A percentile compares a stretch with the other conserved stretches of the same genome.
Conservation (phyloP, 2,797 vertebrate species). For the Avahi laniger region DNA sequence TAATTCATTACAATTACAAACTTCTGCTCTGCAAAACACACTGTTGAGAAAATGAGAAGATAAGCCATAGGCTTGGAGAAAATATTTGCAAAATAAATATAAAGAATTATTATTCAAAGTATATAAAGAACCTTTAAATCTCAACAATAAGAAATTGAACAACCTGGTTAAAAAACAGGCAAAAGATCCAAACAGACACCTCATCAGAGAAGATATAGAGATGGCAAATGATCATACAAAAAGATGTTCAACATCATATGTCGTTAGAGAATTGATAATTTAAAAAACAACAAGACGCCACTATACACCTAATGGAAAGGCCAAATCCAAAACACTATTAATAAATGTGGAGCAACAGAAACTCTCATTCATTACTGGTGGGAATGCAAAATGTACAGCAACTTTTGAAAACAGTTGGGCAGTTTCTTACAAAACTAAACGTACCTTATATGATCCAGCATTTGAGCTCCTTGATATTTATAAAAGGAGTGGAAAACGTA, state of each 20-base stretch:
- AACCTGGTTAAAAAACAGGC: not conserved
- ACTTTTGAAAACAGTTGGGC: not conserved
- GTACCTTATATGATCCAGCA: not conserved
- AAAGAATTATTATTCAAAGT: not conserved
- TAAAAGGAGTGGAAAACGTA: not conserved
- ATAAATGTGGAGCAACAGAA: not conserved
- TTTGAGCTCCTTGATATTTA: not conserved
- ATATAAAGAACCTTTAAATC: not conserved
- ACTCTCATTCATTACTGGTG: not conserved
- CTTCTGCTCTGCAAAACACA: not conserved
- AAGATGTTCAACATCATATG: not conserved
- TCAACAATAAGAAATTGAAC: not conserved
- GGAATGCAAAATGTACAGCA: not conserved
- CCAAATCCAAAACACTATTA: not conserved
- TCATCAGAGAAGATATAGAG: not conserved
- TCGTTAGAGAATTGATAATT: not conserved
- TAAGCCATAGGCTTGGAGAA: not conserved
- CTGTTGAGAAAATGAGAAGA: not conserved
- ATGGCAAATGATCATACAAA: not conserved
- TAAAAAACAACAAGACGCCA: not conserved
- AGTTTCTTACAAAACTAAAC: not conserved
- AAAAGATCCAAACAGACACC: not conserved
- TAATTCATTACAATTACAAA: not conserved
- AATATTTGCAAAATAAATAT: not conserved
- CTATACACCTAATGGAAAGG: not conserved